Conservation (phyloP, 2,888 invertebrate species). For the Himalopsyche anomala region DNA sequence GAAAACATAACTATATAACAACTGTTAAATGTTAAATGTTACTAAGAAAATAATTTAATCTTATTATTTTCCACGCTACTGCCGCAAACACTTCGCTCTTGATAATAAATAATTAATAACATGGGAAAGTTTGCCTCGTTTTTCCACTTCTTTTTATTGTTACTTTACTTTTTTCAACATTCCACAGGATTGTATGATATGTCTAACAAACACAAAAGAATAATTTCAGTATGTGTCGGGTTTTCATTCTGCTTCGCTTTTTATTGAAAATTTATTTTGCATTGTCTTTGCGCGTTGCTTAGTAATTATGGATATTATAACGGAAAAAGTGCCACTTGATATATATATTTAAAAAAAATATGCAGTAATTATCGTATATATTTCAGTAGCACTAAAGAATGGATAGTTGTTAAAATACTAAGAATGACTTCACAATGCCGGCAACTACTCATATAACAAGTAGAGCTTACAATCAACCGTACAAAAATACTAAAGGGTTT, state of each 20-base stretch:
- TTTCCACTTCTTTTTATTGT: background rate
- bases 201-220: slow-evolving; percentile 12
- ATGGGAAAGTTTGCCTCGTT: background rate
- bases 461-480: too few species aligned
- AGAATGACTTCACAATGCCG: background rate
- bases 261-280: slow-evolving; percentile 30
- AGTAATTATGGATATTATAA: slow-evolving; percentile 3
- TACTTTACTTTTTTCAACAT: background rate
- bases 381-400: background rate
- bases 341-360: background rate
- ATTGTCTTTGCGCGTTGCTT: background rate
- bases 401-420: background rate
- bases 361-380: background rate
- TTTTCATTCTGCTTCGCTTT: background rate
- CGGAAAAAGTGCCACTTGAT: background rate
- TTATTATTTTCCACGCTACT: background rate
- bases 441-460: too few species aligned
- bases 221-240: slow-evolving; percentile 2
- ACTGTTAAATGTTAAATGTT: too few species aligned
- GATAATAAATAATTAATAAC: slow-evolving; percentile 1
- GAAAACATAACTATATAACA: too few species aligned
- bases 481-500: too few species aligned
- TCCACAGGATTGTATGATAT: slow-evolving; percentile 14
- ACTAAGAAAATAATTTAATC: background rate
- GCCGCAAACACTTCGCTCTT: background rate